phyloP scores from a whole-genome alignment of 1,140 invertebrate species.

The Paramacrobiotus metropolitanus region DNA sequence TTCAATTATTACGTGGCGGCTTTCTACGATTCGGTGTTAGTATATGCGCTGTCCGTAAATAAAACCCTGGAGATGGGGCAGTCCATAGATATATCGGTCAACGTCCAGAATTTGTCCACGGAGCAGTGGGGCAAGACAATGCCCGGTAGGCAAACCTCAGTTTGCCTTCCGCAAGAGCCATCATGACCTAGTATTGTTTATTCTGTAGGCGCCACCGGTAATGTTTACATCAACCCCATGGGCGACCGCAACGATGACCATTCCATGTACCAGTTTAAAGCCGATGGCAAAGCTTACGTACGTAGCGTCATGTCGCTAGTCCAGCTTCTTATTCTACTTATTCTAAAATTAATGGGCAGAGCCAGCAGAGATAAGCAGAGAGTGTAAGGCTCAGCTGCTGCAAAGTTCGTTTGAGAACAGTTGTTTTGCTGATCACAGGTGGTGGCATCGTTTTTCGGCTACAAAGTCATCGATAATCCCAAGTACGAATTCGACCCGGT shows the following conservation, averaged over 20 bases:
- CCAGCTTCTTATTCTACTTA: no score
- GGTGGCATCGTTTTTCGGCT: background rate
- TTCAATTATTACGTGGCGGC: background rate
- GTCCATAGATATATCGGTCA: background rate
- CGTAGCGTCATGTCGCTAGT: no score
- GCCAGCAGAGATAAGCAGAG: background rate
- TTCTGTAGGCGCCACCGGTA: background rate
- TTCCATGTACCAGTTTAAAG: background rate
- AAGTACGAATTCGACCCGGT: no score
- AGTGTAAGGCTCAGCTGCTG: background rate
- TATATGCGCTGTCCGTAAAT: background rate
- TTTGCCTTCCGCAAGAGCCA: no score
- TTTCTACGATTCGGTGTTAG: background rate
- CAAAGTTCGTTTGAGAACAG: background rate
- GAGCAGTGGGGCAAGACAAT: background rate
- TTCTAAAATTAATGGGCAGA: no score
- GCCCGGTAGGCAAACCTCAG: background rate
- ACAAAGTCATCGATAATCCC: no score
- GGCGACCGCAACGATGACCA: background rate
- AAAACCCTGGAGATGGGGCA: background rate
- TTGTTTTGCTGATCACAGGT: background rate
- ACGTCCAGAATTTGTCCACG: background rate
- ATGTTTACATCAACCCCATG: background rate
- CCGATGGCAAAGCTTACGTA: background rate
- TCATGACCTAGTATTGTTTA: no score